These are phyloP conservation scores for Hyphantria cunea DNA, from an alignment of 1,140 invertebrate species.

Conservation along the genomic window DNA sequence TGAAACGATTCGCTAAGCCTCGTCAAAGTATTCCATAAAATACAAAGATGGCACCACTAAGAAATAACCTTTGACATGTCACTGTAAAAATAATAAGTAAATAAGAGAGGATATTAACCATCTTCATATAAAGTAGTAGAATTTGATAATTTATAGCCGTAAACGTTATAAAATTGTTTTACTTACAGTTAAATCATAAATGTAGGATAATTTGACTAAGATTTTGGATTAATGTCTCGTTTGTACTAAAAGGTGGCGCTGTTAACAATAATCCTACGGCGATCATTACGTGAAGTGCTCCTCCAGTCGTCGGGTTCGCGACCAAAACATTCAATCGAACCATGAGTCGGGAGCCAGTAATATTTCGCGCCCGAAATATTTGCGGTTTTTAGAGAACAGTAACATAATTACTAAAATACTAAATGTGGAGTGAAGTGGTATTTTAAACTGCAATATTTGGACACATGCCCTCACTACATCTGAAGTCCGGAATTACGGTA, in stretches of 20 bases:
- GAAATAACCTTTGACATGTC: neutral
- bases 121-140: no score
- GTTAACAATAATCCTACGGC: constrained; percentile 32
- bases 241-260: constrained; percentile 37
- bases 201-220: neutral
- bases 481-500: constrained; percentile 79
- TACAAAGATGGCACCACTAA: constrained; percentile 45
- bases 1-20: constrained; percentile 6
- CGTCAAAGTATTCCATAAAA: constrained; percentile 27
- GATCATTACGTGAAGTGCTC: constrained; percentile 55
- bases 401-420: constrained; percentile 40
- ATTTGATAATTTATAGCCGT: no score
- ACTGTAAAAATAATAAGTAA: no score
- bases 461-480: constrained; percentile 76
- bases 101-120: no score
- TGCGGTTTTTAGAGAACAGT: constrained; percentile 47
- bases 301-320: constrained; percentile 5
- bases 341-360: constrained; percentile 60
- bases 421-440: constrained; percentile 61
- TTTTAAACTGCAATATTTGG: constrained; percentile 41
- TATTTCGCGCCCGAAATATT: constrained; percentile 68
- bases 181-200: no score
- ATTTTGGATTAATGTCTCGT: neutral
- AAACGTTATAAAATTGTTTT: no score
- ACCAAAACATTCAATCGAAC: constrained; percentile 72